These are phyloP conservation scores for Sander vitreus DNA, from an alignment of 2,113 vertebrate genomes.

Conservation along the genomic window DNA sequence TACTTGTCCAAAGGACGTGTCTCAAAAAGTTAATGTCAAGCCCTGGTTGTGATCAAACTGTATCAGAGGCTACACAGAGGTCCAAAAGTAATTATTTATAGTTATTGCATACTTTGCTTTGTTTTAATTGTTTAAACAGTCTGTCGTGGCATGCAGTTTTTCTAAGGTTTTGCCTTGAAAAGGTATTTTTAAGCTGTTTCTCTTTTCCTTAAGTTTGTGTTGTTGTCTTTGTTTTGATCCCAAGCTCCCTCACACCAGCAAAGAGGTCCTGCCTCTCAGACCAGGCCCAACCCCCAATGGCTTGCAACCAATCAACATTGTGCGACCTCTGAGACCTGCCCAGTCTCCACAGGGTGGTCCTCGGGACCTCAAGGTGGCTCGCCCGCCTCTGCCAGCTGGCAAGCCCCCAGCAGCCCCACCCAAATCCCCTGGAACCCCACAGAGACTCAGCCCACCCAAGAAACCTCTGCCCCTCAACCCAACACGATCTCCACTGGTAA, in stretches of 20 bases:
- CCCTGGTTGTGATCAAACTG: no score
- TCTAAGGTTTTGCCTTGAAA: neutral
- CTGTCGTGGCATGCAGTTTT: neutral
- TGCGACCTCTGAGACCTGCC: slow-evolving; percentile 85
- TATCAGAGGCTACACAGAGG: no score
- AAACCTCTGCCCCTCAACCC: slow-evolving; percentile 91
- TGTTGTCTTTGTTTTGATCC: neutral
- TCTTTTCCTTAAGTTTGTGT: neutral
- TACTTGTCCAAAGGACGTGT: no score
- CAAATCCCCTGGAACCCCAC: slow-evolving; percentile 69
- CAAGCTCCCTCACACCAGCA: slow-evolving; percentile 83
- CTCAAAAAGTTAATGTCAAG: no score
- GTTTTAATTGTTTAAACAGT: neutral
- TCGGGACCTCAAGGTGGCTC: slow-evolving; percentile 71
- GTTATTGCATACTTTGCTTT: no score
- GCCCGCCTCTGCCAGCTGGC: slow-evolving; percentile 75
- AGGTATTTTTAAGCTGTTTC: neutral
- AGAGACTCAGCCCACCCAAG: slow-evolving; percentile 86
- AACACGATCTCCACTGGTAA: slow-evolving; percentile 83
- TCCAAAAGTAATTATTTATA: no score
- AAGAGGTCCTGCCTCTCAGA: slow-evolving; percentile 81
- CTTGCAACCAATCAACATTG: slow-evolving; percentile 87
- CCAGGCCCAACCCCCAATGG: slow-evolving; percentile 58
- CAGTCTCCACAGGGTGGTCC: slow-evolving; percentile 42
- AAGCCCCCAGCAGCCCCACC: slow-evolving; percentile 68